phyloP scores from a whole-genome alignment of 1,140 invertebrate species.

The Panagrolaimus sp. region DNA sequence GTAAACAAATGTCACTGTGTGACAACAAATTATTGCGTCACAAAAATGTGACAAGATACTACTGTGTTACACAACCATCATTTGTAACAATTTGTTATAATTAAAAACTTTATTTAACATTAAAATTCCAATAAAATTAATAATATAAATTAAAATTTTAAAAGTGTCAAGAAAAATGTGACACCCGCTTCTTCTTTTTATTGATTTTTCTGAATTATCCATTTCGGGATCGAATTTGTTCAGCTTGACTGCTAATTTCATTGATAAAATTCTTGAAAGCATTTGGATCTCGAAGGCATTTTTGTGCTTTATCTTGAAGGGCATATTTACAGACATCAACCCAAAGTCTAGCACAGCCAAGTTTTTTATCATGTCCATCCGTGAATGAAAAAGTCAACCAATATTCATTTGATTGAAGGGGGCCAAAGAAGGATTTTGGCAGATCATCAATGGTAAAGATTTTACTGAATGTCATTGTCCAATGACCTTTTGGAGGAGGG shows the following conservation, averaged over 20 bases:
- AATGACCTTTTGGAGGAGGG: constrained; percentile 50
- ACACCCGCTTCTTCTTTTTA: too few relatives aligned
- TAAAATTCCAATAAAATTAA: too few relatives aligned
- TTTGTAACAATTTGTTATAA: too few relatives aligned
- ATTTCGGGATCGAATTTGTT: constrained; percentile 48
- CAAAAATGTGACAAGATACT: too few relatives aligned
- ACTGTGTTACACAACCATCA: too few relatives aligned
- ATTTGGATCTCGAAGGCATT: constrained; percentile 57
- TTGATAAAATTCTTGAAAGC: constrained; percentile 58
- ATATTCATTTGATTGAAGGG: constrained; percentile 59
- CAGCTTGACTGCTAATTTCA: constrained; percentile 57
- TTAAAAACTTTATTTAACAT: too few relatives aligned
- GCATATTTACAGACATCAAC: constrained; percentile 58
- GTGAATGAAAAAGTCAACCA: constrained; percentile 60
- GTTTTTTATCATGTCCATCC: constrained; percentile 55
- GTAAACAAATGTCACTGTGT: too few relatives aligned
- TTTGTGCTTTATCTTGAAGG: constrained; percentile 57
- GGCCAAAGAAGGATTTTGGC: constrained; percentile 59
- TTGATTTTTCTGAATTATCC: too few relatives aligned
- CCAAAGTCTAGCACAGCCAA: constrained; percentile 58
- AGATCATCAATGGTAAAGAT: constrained; percentile 59
- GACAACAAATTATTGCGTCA: too few relatives aligned
- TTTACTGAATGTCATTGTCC: constrained; percentile 60
- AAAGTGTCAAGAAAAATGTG: too few relatives aligned
- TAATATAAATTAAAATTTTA: too few relatives aligned